Conservation (phyloP, 2,888 invertebrate genomes). For the Tryphoninae sp. region DNA sequence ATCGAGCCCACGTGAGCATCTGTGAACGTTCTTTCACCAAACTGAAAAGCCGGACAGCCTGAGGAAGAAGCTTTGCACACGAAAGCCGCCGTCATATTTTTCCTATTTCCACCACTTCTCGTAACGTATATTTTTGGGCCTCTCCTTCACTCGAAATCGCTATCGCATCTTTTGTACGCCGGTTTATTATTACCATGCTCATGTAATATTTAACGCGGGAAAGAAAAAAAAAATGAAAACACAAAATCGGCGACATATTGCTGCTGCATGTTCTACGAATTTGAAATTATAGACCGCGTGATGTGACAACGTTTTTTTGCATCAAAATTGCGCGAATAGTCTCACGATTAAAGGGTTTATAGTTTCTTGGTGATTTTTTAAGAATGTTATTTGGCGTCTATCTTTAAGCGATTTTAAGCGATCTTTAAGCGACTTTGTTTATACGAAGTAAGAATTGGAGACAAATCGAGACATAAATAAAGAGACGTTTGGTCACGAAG, state of each 20-base stretch:
- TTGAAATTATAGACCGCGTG: not conserved
- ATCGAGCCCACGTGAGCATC: conserved; percentile 36
- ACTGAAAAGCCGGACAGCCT: conserved; percentile 64
- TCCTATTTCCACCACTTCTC: conserved; percentile 63
- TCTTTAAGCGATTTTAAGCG: not conserved
- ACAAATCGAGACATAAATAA: conserved; percentile 30
- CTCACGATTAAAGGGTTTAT: not conserved
- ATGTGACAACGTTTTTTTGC: not conserved
- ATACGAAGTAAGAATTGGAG: not conserved
- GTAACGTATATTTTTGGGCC: conserved; percentile 69
- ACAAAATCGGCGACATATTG: conserved; percentile 25
- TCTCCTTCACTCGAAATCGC: conserved; percentile 65
- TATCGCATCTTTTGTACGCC: conserved; percentile 64
- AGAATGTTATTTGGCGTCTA: not conserved
- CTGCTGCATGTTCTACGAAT: conserved; percentile 13
- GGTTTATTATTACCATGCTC: conserved; percentile 70
- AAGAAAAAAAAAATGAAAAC: conserved; percentile 16
- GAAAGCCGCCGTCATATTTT: conserved; percentile 15
- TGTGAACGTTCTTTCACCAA: conserved; percentile 63
- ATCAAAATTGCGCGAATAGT: not conserved
- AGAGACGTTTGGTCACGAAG: not conserved
- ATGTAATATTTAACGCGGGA: conserved; percentile 73
- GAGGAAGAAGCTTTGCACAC: conserved; percentile 32
- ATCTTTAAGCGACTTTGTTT: not conserved
- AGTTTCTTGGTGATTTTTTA: conserved; percentile 1